Percentiles rank a stretch among this genome's conserved stretches.
Conservation (phyloP, 2,797 vertebrate genomes). For the Xiphorhynchus erythropygius region DNA sequence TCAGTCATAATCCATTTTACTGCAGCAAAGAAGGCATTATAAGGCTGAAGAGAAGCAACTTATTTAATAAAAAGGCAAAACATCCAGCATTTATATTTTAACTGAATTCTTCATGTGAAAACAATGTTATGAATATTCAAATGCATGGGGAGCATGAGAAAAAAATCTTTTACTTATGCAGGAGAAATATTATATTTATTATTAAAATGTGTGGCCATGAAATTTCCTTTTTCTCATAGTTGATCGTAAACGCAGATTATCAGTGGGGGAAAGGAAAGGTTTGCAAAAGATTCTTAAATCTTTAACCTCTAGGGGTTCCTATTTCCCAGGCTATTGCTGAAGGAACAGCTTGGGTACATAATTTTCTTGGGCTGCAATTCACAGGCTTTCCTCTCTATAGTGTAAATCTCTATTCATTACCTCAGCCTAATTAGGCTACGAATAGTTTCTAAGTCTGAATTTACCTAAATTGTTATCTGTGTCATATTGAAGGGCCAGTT, state of each 20-base stretch:
- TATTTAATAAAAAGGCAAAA: constrained; percentile 62
- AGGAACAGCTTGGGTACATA: background rate
- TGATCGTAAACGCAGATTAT: constrained; percentile 26
- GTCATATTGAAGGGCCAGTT: background rate
- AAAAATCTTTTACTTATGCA: constrained; percentile 5
- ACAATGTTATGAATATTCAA: constrained; percentile 52
- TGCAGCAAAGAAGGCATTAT: constrained; percentile 89
- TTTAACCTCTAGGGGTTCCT: constrained; percentile 73
- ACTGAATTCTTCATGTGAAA: constrained; percentile 54
- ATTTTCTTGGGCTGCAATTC: constrained; percentile 52
- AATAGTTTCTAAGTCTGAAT: constrained; percentile 50
- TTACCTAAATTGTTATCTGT: background rate
- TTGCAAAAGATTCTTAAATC: constrained; percentile 60
- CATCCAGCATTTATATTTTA: constrained; percentile 32
- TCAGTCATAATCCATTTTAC: constrained; percentile 96
- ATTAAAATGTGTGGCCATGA: constrained; percentile 23
- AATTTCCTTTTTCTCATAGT: constrained; percentile 51
- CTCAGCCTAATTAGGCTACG: constrained; percentile 2
- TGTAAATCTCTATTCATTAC: constrained; percentile 10
- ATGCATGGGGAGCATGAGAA: constrained; percentile 31
- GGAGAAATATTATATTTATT: constrained; percentile 22
- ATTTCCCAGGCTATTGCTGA: constrained; percentile 66
- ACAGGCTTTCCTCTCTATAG: background rate
- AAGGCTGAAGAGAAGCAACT: constrained; percentile 85
- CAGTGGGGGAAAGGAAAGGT: constrained; percentile 43